A percentile compares a stretch with the other conserved stretches of the same genome.
phyloP scores from a whole-genome alignment of 2,888 invertebrate genomes.

The Amorpha juglandis region DNA sequence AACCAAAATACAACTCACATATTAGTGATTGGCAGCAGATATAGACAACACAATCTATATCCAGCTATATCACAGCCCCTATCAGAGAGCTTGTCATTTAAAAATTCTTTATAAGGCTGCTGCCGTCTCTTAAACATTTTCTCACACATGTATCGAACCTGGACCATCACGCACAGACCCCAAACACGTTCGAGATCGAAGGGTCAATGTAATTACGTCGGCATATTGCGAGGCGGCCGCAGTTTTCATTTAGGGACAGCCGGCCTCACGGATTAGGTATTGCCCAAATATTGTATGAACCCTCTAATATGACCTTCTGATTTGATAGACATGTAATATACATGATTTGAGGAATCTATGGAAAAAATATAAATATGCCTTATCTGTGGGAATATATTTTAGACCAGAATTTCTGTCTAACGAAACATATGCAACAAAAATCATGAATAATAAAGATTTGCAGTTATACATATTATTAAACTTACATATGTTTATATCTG shows the following conservation, averaged over 20 bases:
- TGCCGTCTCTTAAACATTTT: background rate
- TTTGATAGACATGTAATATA: background rate
- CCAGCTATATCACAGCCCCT: too few species aligned
- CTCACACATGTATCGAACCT: background rate
- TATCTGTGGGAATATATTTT: too few species aligned
- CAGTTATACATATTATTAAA: too few species aligned
- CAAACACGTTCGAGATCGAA: slow-evolving; percentile 43
- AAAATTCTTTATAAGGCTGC: too few species aligned
- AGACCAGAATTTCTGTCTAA: too few species aligned
- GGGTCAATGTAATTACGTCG: slow-evolving; percentile 51
- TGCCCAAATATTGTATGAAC: slow-evolving; percentile 21
- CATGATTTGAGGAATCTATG: background rate
- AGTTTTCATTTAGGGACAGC: slow-evolving; percentile 49
- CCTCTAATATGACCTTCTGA: background rate
- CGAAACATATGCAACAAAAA: too few species aligned
- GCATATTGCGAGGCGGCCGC: slow-evolving; percentile 50
- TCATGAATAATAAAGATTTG: too few species aligned
- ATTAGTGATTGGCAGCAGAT: too few species aligned
- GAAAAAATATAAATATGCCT: background rate
- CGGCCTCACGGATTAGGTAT: slow-evolving; percentile 56
- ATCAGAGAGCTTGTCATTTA: too few species aligned
- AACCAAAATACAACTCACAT: too few species aligned
- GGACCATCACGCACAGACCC: background rate
- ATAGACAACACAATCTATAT: too few species aligned
- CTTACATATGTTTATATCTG: too few species aligned